phyloP scores from a whole-genome alignment of 1,140 invertebrate genomes.

The Pogonus chalceus region DNA sequence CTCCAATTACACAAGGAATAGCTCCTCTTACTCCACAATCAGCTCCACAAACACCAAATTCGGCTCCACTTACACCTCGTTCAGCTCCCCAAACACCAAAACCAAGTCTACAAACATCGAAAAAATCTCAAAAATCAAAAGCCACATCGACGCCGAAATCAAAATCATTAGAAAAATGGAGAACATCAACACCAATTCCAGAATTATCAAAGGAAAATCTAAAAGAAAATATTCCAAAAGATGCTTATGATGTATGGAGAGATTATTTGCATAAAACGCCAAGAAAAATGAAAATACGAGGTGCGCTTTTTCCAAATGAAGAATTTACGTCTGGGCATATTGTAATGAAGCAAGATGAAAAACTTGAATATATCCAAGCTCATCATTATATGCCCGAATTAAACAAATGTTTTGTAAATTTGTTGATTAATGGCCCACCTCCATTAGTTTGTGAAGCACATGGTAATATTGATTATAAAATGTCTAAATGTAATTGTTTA shows the following conservation, averaged over 20 bases:
- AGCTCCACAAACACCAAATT: too few species aligned
- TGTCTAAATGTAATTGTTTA: too few species aligned
- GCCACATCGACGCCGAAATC: too few species aligned
- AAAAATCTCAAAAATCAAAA: too few species aligned
- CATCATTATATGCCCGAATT: too few species aligned
- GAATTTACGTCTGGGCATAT: neutral
- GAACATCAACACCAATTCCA: neutral
- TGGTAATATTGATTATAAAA: neutral
- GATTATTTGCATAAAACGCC: neutral
- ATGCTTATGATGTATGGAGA: neutral
- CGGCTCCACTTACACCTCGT: too few species aligned
- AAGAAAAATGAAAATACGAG: neutral
- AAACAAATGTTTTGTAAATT: conserved; percentile 1
- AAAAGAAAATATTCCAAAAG: neutral
- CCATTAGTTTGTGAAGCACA: neutral
- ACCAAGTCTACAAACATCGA: too few species aligned
- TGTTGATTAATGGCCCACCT: neutral
- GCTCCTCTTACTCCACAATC: too few species aligned
- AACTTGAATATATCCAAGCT: neutral
- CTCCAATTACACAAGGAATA: too few species aligned
- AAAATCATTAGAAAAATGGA: neutral
- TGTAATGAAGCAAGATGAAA: neutral
- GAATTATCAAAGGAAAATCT: neutral
- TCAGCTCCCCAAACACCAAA: too few species aligned
- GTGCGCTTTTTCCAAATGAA: neutral